Conservation (phyloP, 2,797 vertebrate genomes). For the Sebastolobus alascanus region DNA sequence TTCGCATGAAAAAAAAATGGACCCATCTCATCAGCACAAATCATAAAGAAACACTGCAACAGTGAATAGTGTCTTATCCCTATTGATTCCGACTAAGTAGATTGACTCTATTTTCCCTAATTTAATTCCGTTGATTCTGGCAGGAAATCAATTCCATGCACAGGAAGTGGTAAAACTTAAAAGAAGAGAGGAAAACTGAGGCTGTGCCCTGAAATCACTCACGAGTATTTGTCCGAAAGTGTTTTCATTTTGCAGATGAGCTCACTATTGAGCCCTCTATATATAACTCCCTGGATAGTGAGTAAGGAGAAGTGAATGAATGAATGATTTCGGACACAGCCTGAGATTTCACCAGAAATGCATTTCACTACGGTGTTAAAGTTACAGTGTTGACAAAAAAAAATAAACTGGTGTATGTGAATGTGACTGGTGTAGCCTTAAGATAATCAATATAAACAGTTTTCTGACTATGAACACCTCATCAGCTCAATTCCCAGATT, state of each 20-base stretch:
- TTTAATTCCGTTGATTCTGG: slow-evolving; percentile 21
- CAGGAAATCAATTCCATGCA: slow-evolving; percentile 37
- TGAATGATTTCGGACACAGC: no score
- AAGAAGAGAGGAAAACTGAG: slow-evolving; percentile 2
- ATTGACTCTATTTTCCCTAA: slow-evolving; percentile 11
- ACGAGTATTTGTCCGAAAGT: no score
- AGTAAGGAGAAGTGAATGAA: no score
- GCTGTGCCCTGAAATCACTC: not conserved
- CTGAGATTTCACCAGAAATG: not conserved
- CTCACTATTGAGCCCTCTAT: no score
- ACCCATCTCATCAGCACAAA: slow-evolving; percentile 10
- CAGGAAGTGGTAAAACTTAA: slow-evolving; percentile 18
- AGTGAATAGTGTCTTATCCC: not conserved
- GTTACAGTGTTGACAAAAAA: not conserved
- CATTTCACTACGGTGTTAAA: not conserved
- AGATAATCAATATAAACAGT: not conserved
- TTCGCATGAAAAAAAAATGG: not conserved
- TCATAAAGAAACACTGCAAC: slow-evolving; percentile 13
- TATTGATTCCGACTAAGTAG: slow-evolving; percentile 5
- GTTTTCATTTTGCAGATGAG: no score
- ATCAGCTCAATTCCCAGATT: not conserved
- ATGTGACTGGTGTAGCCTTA: not conserved
- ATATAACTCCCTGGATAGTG: no score
- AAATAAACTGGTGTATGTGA: no score
- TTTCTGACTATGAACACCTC: not conserved